Base-by-base conservation (phyloP, 2,888 invertebrate genomes). In the Norana najaformis region DNA sequence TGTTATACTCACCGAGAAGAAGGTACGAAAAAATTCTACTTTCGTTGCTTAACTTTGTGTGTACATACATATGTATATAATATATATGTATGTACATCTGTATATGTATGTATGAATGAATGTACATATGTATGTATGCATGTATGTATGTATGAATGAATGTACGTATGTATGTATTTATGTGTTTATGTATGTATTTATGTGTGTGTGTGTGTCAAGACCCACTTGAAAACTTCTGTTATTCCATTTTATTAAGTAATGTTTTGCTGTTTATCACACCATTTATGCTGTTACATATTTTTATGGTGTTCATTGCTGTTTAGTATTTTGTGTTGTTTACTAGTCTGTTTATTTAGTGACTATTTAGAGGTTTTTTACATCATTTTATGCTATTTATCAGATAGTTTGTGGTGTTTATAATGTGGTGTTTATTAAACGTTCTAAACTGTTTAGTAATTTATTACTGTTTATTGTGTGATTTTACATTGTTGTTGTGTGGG, bases 1-100 rank as follows among this genome's bases (percentile, higher is more conserved):
- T 91, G 98, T 99, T 0, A 99, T 99, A 94, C 95, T 98, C 35
- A 98, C 98, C 97, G 99, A 99, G 95, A 98, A 98, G 95, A 97
- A 98, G 0, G 94, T 94, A 89, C 89, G 91, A 69, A 16, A n/a
- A n/a, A n/a, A n/a, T n/a, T n/a, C n/a, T n/a, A n/a, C n/a, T n/a
- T 53, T 23, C 53, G 30, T 5, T 53, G 53, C 30, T 30, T 16
- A 5, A 30, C 53, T 53, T 23, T 53, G 53, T 23, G 53, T 53
- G 53, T 30, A 30, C 5, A n/a, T n/a, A n/a, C n/a, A n/a, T n/a
- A n/a, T n/a, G n/a, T n/a, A n/a, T n/a, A n/a, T n/a, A n/a, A n/a
- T n/a, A n/a, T n/a, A n/a, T n/a, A n/a, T n/a, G n/a, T n/a, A n/a
- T n/a, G n/a, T n/a, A n/a, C n/a, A n/a, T n/a, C n/a, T n/a, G n/a